Percentiles rank a stretch among this genome's conserved stretches.
Conservation (phyloP, 2,113 vertebrate species). For the Trogon surrucura region DNA sequence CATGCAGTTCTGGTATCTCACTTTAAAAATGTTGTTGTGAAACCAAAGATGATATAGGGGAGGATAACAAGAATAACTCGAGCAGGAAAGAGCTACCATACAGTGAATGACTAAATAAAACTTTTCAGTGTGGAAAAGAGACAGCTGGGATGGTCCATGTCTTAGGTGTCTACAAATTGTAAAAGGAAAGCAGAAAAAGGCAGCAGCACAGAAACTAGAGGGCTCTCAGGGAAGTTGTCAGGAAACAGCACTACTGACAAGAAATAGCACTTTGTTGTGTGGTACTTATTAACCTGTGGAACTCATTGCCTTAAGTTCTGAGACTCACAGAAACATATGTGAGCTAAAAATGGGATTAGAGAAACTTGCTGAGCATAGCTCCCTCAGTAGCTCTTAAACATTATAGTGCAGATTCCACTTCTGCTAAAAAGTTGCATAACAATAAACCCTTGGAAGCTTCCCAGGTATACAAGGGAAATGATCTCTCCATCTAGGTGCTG, state of each 20-base stretch:
- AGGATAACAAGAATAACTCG: not conserved
- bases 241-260: not conserved
- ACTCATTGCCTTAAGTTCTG: not conserved
- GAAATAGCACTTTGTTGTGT: not conserved
- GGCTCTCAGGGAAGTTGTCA: not conserved
- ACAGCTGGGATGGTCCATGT: not conserved
- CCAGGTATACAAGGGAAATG: not conserved
- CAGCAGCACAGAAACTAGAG: not conserved
- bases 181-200: not conserved
- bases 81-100: not conserved
- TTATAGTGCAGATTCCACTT: not conserved
- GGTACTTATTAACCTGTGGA: not conserved
- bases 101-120: not conserved
- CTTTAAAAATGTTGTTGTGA: not conserved
- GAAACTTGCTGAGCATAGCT: not conserved
- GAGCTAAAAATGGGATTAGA: not conserved
- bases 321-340: not conserved
- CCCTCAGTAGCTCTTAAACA: not conserved
- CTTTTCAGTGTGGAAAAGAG: not conserved
- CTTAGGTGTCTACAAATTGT: not conserved
- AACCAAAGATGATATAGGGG: not conserved
- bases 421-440: not conserved
- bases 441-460: not conserved
- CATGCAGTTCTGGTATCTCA: not conserved
- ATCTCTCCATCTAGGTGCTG: rapidly evolving